phyloP scores from a whole-genome alignment of 1,140 invertebrate genomes.

The Solenopsis fugax region DNA sequence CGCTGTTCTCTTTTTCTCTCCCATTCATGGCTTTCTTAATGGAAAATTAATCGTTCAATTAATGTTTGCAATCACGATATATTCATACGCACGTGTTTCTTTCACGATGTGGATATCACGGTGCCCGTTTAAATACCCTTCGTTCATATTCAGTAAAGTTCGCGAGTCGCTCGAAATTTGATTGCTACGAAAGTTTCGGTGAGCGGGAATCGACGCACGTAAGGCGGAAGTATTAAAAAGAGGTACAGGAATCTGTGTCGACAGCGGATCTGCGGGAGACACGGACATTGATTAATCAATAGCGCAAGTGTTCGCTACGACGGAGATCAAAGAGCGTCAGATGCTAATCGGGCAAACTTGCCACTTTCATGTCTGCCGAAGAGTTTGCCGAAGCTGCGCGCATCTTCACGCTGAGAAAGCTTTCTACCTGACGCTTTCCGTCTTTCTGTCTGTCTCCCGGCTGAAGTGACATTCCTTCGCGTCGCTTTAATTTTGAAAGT shows the following conservation, averaged over 20 bases:
- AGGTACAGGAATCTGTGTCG: not conserved
- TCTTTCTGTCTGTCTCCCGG: not conserved
- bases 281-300: slow-evolving; percentile 58
- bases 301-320: slow-evolving; percentile 17
- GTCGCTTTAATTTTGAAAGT: not conserved
- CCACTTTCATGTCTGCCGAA: slow-evolving; percentile 44
- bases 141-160: slow-evolving; percentile 26
- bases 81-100: slow-evolving; percentile 28
- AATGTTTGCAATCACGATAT: not conserved
- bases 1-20: not conserved
- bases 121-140: not conserved
- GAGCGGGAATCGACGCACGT: not conserved
- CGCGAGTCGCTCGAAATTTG: slow-evolving; percentile 39
- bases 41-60: slow-evolving; percentile 1
- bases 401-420: not conserved
- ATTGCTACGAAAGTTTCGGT: slow-evolving; percentile 51
- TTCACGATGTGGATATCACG: slow-evolving; percentile 20
- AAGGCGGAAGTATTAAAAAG: not conserved
- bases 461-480: slow-evolving; percentile 17
- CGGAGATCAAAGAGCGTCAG: slow-evolving; percentile 43
- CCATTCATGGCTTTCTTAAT: not conserved
- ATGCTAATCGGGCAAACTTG: slow-evolving; percentile 48
- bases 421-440: not conserved
- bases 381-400: not conserved
- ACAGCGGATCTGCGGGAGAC: slow-evolving; percentile 12